Evolutionary conservation across 1,140 invertebrate species (phyloP).

Genomic region (Aphis craccivora): DNA sequence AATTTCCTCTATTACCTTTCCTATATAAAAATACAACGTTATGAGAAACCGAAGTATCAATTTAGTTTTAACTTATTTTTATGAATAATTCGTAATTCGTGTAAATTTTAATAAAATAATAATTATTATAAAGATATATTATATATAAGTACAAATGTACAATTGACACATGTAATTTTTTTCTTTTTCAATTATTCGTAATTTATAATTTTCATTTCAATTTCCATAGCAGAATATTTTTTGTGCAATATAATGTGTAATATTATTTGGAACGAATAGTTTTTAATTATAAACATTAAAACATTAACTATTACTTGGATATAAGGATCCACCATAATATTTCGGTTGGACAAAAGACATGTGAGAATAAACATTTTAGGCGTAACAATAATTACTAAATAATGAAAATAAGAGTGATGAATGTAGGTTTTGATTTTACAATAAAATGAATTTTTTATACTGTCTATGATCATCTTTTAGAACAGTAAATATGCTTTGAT

Average conservation of each 20-base stretch:
- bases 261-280: neutral
- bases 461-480: too few species aligned
- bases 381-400: too few species aligned
- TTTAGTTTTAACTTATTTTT: too few species aligned
- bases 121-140: neutral
- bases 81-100: neutral
- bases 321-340: too few species aligned
- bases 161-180: neutral
- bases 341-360: too few species aligned
- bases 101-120: neutral
- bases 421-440: too few species aligned
- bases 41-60: neutral
- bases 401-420: too few species aligned
- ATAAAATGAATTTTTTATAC: too few species aligned
- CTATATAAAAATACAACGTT: neutral
- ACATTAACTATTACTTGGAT: too few species aligned
- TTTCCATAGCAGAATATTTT: neutral
- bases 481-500: too few species aligned
- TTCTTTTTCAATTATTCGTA: neutral
- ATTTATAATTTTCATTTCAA: neutral
- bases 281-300: neutral
- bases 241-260: neutral
- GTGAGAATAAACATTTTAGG: too few species aligned
- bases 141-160: too few species aligned
- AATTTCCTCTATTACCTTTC: neutral